These are phyloP conservation scores for Chrysotoxum bicinctum DNA, from an alignment of 2,888 invertebrate genomes.

Conservation along the genomic window DNA sequence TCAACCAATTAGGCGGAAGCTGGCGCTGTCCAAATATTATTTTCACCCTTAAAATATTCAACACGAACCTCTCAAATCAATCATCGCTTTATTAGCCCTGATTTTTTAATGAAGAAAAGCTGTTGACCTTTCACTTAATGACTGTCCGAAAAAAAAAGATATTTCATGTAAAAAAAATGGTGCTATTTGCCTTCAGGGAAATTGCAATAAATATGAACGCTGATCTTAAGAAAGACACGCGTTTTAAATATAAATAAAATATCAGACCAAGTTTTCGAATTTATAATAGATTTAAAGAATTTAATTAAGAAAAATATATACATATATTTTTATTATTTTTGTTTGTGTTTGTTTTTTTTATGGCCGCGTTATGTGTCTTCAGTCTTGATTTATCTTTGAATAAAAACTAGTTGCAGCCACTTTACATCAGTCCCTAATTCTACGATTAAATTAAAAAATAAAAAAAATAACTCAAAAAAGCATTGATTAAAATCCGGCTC, in stretches of 20 bases:
- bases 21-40: conserved; percentile 12
- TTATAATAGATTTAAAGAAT: too few relatives aligned
- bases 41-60: conserved; percentile 11
- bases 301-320: too few relatives aligned
- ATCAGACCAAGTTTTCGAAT: not conserved
- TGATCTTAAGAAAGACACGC: too few relatives aligned
- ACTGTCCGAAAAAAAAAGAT: not conserved
- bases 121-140: conserved; percentile 16
- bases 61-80: conserved; percentile 24
- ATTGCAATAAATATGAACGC: not conserved
- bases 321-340: too few relatives aligned
- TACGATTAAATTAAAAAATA: not conserved
- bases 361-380: too few relatives aligned
- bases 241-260: too few relatives aligned
- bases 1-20: conserved; percentile 13
- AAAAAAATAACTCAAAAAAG: not conserved
- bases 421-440: too few relatives aligned
- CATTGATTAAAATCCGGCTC: not conserved
- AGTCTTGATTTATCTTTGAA: too few relatives aligned
- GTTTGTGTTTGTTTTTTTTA: too few relatives aligned
- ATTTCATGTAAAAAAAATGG: not conserved
- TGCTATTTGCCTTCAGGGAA: not conserved
- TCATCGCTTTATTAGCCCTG: conserved; percentile 16
- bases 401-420: too few relatives aligned
- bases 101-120: not conserved